Conservation (phyloP, 2,797 vertebrate genomes). For the Aselliscus stoliczkanus region DNA sequence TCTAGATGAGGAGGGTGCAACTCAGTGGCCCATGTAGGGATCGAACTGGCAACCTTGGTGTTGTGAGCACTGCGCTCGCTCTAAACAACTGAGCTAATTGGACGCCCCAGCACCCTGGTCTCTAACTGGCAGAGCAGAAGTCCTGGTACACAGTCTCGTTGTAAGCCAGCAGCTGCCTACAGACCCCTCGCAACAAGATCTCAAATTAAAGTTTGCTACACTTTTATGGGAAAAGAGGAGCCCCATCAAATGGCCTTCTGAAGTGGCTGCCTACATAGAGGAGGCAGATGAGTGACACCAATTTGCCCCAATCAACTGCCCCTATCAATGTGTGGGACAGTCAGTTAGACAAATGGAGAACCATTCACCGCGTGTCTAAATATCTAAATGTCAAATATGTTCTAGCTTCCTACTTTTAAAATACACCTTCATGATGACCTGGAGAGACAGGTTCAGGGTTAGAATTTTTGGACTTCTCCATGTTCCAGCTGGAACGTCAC, state of each 20-base stretch:
- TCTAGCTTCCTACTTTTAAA: background rate
- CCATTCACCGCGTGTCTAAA: background rate
- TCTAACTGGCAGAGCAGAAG: rapidly evolving
- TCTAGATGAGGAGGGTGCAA: too few relatives aligned
- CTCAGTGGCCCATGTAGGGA: too few relatives aligned
- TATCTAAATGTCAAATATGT: background rate
- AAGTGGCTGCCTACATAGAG: background rate
- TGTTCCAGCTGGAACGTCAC: background rate
- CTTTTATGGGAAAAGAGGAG: background rate
- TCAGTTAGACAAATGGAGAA: background rate
- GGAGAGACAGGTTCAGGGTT: background rate
- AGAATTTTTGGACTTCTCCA: background rate
- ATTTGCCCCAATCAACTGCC: background rate
- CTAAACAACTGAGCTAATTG: too few relatives aligned
- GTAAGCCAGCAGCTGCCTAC: background rate
- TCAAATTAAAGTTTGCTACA: background rate
- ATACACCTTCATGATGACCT: background rate
- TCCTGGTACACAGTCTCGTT: background rate
- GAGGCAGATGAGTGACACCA: background rate
- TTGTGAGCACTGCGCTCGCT: too few relatives aligned
- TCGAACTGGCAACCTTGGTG: too few relatives aligned
- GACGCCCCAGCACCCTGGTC: too few relatives aligned
- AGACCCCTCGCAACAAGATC: background rate
- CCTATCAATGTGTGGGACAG: background rate
- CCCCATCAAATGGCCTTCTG: background rate